A percentile compares a stretch with the other conserved stretches of the same genome.
phyloP scores from a whole-genome alignment of 2,113 vertebrate genomes.

The Sapajus apella region DNA sequence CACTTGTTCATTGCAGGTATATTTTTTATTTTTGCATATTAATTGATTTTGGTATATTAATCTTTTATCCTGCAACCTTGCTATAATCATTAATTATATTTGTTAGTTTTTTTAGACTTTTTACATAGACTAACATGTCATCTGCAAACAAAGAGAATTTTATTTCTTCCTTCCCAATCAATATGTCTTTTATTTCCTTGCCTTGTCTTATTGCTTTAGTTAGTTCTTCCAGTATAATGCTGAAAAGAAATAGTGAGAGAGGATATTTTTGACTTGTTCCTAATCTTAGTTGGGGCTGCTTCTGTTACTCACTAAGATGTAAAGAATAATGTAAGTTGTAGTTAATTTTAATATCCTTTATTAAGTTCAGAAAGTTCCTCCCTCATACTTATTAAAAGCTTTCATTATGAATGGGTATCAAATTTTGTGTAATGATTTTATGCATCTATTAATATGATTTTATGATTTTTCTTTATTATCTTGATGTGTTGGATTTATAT shows the following conservation, averaged over 20 bases:
- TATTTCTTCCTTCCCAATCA: not conserved
- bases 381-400: not conserved
- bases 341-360: not conserved
- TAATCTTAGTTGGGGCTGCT: not conserved
- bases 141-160: not conserved
- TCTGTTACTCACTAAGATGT: not conserved
- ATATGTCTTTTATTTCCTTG: not conserved
- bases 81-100: not conserved
- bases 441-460: not conserved
- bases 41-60: not conserved
- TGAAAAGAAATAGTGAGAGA: not conserved
- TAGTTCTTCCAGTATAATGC: not conserved
- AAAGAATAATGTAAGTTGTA: not conserved
- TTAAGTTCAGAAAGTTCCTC: not conserved
- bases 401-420: not conserved
- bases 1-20: not conserved
- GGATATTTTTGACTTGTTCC: not conserved
- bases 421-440: not conserved
- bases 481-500: not conserved
- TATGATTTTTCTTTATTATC: not conserved
- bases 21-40: not conserved
- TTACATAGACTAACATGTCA: not conserved
- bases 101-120: not conserved
- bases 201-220: not conserved
- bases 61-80: not conserved